Evolutionary conservation across 2,888 invertebrate species (phyloP), one percentile per base, ranked within the genome.

Genomic region (Leucania comma): DNA sequence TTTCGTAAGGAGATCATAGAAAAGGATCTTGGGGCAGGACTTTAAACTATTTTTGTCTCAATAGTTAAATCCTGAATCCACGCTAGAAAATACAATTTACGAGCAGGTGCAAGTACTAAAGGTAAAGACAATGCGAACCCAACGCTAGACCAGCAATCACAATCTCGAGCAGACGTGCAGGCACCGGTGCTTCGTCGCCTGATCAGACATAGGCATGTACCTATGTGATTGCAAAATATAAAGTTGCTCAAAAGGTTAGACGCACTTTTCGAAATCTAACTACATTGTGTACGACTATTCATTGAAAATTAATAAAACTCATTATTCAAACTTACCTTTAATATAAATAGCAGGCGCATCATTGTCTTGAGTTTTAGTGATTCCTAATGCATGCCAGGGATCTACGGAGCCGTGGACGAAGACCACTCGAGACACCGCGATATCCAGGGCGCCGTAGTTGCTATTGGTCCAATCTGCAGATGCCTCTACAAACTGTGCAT

Each of bases 401-500:
- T 99, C 99, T 62, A 98, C 97, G 1, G 98, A 97, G 29, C 99
- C 99, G 88, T 99, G 99, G 6, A 98, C 98, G 88, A 97, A 99
- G 0, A 98, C 97, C 10, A 98, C 97, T 82, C 98, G 97, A 17
- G 96, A 96, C 0, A 97, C 97, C 17, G 97, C 92, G 46, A 98
- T 96, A 70, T 97, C 96, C 6, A 98, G 92, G 0, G 97, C 98
- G 0, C 99, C 99, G 87, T 98, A 99, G 60, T 97, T 92, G n/a
- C 91, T 96, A 89, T 99, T 99, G 0, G 98, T 98, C 86, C 97
- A 96, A 0, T 96, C 92, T 1, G 98, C 97, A 1, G 97, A 97
- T 0, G 93, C 87, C 17, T 97, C 90, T 51, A 98, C 90, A 76
- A 97, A 97, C 0, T 96, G 91, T 4, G 92, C 87, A 88, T 97